A percentile compares a stretch with the other conserved stretches of the same genome.
phyloP scores from a whole-genome alignment of 2,888 invertebrate species.

The Apodemia zela region DNA sequence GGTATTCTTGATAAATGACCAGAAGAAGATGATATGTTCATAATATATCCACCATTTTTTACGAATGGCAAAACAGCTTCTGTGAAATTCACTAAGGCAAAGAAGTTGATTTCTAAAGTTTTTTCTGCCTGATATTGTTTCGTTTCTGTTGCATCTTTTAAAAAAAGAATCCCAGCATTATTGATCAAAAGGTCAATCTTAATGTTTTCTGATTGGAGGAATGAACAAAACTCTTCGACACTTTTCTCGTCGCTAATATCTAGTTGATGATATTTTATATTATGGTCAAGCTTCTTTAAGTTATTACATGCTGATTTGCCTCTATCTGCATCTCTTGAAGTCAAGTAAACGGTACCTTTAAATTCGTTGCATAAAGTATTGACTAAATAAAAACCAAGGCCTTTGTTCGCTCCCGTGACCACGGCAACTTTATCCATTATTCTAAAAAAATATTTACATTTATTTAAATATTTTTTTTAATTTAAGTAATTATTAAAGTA shows the following conservation, averaged over 20 bases:
- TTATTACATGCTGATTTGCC: constrained; percentile 80
- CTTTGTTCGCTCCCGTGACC: constrained; percentile 88
- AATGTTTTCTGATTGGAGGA: constrained; percentile 77
- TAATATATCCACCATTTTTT: constrained; percentile 83
- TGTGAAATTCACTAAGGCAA: constrained; percentile 62
- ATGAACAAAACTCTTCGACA: constrained; percentile 74
- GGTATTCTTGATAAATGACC: constrained; percentile 83
- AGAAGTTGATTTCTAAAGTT: constrained; percentile 59
- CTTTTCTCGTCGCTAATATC: constrained; percentile 83
- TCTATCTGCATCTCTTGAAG: constrained; percentile 80
- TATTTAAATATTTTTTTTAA: no score
- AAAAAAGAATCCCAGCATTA: constrained; percentile 83
- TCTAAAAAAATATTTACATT: constrained; percentile 22
- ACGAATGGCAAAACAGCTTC: constrained; percentile 85
- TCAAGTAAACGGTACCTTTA: constrained; percentile 84
- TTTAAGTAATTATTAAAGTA: no score
- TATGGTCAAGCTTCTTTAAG: constrained; percentile 69
- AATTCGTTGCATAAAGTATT: constrained; percentile 83
- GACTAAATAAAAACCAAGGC: constrained; percentile 84
- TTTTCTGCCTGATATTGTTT: constrained; percentile 52
- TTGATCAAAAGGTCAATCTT: constrained; percentile 86
- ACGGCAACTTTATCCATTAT: constrained; percentile 48
- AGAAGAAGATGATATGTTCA: constrained; percentile 86
- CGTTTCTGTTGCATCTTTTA: constrained; percentile 57
- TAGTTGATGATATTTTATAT: constrained; percentile 83